phyloP scores from a whole-genome alignment of 2,888 invertebrate species.

The Scaptomyza polygonia region DNA sequence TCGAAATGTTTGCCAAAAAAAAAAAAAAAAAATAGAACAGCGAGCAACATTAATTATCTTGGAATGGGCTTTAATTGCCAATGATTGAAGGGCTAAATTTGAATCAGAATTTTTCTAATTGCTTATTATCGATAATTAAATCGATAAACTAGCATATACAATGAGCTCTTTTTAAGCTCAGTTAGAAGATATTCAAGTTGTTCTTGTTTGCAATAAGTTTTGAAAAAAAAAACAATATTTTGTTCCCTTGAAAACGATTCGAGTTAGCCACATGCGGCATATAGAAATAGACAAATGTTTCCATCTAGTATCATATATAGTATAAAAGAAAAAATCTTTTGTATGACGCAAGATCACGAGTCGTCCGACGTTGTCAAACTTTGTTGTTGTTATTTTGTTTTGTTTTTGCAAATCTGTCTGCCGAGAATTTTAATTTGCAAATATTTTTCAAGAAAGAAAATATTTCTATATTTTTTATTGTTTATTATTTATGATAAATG shows the following conservation, averaged over 20 bases:
- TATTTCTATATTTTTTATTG: neutral
- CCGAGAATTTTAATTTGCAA: slow-evolving; percentile 20
- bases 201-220: too few species aligned
- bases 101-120: slow-evolving; percentile 11
- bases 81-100: slow-evolving; percentile 44
- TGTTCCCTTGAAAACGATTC: too few species aligned
- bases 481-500: neutral
- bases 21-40: too few species aligned
- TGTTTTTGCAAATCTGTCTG: slow-evolving; percentile 45
- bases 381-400: slow-evolving; percentile 17
- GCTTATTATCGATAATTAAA: slow-evolving; percentile 5
- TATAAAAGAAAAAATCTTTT: slow-evolving; percentile 26
- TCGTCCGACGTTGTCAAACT: slow-evolving; percentile 40
- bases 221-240: too few species aligned
- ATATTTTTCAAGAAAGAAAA: neutral
- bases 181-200: too few species aligned
- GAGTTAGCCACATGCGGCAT: slow-evolving; percentile 77
- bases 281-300: slow-evolving; percentile 64
- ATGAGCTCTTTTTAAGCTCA: too few species aligned
- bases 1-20: slow-evolving; percentile 49
- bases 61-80: slow-evolving; percentile 51
- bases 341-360: slow-evolving; percentile 78
- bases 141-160: too few species aligned
- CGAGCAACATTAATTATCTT: slow-evolving; percentile 61
- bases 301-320: slow-evolving; percentile 21